These are phyloP conservation scores for Streblospio benedicti DNA, from an alignment of 1,140 invertebrate genomes.

Conservation along the genomic window DNA sequence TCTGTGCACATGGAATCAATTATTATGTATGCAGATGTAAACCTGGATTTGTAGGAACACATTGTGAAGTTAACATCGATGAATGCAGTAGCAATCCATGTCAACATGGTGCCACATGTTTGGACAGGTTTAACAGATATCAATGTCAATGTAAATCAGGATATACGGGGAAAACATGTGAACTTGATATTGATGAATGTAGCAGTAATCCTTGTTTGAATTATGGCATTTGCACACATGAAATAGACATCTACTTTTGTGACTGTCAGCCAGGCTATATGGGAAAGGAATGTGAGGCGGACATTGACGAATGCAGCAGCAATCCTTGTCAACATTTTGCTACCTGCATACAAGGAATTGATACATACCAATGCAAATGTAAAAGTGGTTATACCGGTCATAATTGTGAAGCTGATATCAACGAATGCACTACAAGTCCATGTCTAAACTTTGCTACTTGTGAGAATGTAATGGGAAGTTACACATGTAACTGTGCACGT, in stretches of 20 bases:
- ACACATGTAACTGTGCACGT: constrained; percentile 25
- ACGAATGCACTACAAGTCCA: constrained; percentile 6
- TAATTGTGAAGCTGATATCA: constrained; percentile 62
- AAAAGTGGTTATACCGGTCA: constrained; percentile 80
- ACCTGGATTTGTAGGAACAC: constrained; percentile 15
- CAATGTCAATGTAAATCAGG: constrained; percentile 83
- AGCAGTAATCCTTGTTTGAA: constrained; percentile 44
- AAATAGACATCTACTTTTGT: background rate
- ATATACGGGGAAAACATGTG: constrained; percentile 76
- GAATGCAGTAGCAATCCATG: constrained; percentile 63
- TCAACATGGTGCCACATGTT: constrained; percentile 58
- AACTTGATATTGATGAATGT: constrained; percentile 91
- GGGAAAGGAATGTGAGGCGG: background rate
- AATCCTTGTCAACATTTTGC: background rate
- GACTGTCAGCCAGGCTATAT: background rate
- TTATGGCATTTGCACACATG: constrained; percentile 53
- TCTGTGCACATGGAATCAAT: constrained; percentile 15
- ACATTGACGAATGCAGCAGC: background rate
- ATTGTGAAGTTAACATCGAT: constrained; percentile 59
- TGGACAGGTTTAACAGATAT: constrained; percentile 47
- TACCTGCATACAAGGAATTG: constrained; percentile 72
- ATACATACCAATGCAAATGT: constrained; percentile 90
- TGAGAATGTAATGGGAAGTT: constrained; percentile 50
- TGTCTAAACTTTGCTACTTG: constrained; percentile 20
- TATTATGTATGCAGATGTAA: constrained; percentile 17